Conservation (phyloP, 1,140 invertebrate species). For the Gryon sp. region DNA sequence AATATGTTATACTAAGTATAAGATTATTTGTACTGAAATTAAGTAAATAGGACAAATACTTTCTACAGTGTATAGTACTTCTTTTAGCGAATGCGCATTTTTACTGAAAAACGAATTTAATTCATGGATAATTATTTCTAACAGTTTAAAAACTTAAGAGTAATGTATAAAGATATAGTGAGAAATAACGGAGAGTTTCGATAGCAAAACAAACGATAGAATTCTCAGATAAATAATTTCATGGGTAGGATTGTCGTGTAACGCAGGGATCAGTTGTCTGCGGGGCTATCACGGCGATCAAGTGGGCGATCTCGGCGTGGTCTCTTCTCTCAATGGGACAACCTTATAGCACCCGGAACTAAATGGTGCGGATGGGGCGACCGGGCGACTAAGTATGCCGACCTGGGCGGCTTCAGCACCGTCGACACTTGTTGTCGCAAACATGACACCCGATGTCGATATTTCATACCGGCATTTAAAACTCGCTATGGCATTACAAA, state of each 20-base stretch:
- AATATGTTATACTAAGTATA: no score
- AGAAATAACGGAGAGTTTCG: constrained; percentile 24
- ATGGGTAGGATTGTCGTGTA: constrained; percentile 57
- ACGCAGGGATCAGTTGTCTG: constrained; percentile 36
- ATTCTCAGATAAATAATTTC: constrained; percentile 40
- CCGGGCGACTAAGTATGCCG: constrained; percentile 85
- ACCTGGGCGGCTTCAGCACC: constrained; percentile 87
- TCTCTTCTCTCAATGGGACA: constrained; percentile 74
- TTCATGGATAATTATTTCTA: no score
- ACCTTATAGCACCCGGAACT: constrained; percentile 86
- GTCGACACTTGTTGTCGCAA: constrained; percentile 91
- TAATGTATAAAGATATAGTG: no score
- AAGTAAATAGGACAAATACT: no score
- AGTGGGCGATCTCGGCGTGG: constrained; percentile 80
- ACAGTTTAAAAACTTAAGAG: no score
- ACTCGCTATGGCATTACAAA: constrained; percentile 90
- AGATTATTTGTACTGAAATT: no score
- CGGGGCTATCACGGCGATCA: constrained; percentile 29
- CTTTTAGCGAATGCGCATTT: no score
- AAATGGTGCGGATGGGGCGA: constrained; percentile 93
- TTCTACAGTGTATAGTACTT: no score
- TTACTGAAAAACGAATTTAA: no score
- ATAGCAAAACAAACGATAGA: background rate
- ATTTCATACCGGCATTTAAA: constrained; percentile 88
- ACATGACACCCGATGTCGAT: constrained; percentile 90